phyloP scores from a whole-genome alignment of 1,140 invertebrate species.

The Zaprionus tsacasi region DNA sequence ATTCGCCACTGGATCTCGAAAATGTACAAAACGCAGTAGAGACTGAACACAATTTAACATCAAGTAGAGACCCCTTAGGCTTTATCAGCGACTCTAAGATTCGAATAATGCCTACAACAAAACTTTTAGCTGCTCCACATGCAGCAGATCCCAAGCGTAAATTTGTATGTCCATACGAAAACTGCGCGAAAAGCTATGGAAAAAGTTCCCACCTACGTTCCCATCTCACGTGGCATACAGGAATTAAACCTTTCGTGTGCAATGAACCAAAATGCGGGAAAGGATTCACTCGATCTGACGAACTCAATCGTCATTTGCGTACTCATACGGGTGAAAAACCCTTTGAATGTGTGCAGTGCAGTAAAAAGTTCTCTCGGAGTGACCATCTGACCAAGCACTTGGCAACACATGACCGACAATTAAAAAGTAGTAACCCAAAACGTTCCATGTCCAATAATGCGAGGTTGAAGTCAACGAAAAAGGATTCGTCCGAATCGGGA shows the following conservation, averaged over 20 bases:
- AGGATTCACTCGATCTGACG: slow-evolving; percentile 82
- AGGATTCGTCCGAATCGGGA: slow-evolving; percentile 53
- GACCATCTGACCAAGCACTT: slow-evolving; percentile 93
- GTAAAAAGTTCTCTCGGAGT: slow-evolving; percentile 92
- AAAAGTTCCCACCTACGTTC: slow-evolving; percentile 82
- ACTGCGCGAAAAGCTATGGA: slow-evolving; percentile 81
- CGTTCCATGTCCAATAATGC: slow-evolving; percentile 38
- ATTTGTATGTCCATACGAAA: slow-evolving; percentile 77
- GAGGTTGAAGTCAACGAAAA: slow-evolving; percentile 54
- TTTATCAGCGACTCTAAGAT: slow-evolving; percentile 55
- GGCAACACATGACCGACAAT: slow-evolving; percentile 72
- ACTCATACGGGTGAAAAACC: slow-evolving; percentile 91
- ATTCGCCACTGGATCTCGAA: slow-evolving; percentile 62
- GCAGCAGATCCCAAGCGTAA: slow-evolving; percentile 72
- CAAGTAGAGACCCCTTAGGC: slow-evolving; percentile 37
- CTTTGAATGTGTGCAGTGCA: slow-evolving; percentile 90
- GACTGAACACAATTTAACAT: slow-evolving; percentile 63
- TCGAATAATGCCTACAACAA: slow-evolving; percentile 71
- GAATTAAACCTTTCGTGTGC: slow-evolving; percentile 86
- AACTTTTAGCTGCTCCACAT: slow-evolving; percentile 69
- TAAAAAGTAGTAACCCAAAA: slow-evolving; percentile 63
- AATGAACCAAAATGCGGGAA: slow-evolving; percentile 86
- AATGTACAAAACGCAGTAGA: slow-evolving; percentile 63
- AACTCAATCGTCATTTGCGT: slow-evolving; percentile 85
- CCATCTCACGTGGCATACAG: slow-evolving; percentile 81